Evolutionary conservation across 2,797 vertebrate species (phyloP).

Genomic region (Silurus lanzhouensis): DNA sequence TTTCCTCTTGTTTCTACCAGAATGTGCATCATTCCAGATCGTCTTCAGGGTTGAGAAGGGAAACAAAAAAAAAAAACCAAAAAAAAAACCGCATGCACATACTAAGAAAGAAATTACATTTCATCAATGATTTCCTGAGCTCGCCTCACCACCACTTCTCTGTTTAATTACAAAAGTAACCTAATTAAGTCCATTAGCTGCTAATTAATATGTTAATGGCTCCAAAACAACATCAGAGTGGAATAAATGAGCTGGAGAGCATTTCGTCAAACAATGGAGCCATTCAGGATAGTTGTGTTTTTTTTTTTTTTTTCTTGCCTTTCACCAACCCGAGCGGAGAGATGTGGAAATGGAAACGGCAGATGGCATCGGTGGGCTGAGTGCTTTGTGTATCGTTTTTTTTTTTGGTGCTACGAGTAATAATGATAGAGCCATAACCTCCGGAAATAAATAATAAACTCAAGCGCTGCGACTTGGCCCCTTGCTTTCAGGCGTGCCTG

Average conservation of each 20-base stretch:
- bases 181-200: constrained; percentile 43
- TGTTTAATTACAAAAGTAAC: constrained; percentile 47
- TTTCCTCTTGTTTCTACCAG: constrained; percentile 85
- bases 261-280: constrained; percentile 33
- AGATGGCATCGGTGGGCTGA: constrained; percentile 43
- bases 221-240: constrained; percentile 41
- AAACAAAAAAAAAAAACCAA: too few species aligned
- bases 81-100: background rate
- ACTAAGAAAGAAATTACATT: constrained; percentile 19
- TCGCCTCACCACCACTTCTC: constrained; percentile 25
- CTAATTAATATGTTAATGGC: constrained; percentile 47
- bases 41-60: background rate
- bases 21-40: constrained; percentile 45
- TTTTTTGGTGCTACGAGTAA: constrained; percentile 15
- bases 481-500: constrained; percentile 18
- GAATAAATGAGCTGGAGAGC: constrained; percentile 34
- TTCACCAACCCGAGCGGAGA: background rate
- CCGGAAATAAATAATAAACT: constrained; percentile 33
- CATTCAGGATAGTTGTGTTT: constrained; percentile 11
- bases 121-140: constrained; percentile 10
- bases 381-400: constrained; percentile 1
- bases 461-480: constrained; percentile 1
- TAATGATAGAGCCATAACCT: constrained; percentile 24
- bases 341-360: constrained; percentile 33
- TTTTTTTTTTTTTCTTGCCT: background rate